A percentile compares a stretch with the other conserved stretches of the same genome.
phyloP scores from a whole-genome alignment of 2,888 invertebrate genomes.

The Arctia plantaginis region DNA sequence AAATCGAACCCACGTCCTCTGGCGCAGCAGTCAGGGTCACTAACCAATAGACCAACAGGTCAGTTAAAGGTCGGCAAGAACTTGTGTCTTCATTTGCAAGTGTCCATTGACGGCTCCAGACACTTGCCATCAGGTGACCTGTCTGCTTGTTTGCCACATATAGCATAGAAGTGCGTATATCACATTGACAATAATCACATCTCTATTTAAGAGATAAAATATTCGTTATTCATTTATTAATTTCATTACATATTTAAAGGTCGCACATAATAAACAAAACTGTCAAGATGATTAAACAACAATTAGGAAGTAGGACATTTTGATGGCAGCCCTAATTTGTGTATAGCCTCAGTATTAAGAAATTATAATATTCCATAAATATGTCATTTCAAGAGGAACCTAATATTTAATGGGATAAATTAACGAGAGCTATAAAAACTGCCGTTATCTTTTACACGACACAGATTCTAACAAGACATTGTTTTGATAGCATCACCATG shows the following conservation, averaged over 20 bases:
- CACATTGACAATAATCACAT: not conserved
- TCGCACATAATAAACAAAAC: not conserved
- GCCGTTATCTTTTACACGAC: no score
- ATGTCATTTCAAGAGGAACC: constrained; percentile 1
- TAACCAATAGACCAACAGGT: no score
- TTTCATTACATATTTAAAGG: no score
- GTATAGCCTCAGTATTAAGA: not conserved
- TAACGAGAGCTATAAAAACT: not conserved
- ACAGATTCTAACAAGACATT: not conserved
- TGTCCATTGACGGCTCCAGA: no score
- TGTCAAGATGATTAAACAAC: not conserved
- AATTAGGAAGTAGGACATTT: not conserved
- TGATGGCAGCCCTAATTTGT: not conserved
- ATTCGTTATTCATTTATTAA: not conserved
- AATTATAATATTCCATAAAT: constrained; percentile 1
- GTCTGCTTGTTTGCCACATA: no score
- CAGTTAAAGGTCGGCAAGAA: no score
- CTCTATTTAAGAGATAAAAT: not conserved
- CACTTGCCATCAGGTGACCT: no score
- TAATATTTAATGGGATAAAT: not conserved
- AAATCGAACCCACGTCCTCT: no score
- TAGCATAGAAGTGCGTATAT: not conserved
- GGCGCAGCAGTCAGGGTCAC: no score
- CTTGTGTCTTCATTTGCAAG: no score
- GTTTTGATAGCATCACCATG: not conserved